Conservation (phyloP, 2,113 vertebrate genomes). For the Phylloscopus trochiloides region DNA sequence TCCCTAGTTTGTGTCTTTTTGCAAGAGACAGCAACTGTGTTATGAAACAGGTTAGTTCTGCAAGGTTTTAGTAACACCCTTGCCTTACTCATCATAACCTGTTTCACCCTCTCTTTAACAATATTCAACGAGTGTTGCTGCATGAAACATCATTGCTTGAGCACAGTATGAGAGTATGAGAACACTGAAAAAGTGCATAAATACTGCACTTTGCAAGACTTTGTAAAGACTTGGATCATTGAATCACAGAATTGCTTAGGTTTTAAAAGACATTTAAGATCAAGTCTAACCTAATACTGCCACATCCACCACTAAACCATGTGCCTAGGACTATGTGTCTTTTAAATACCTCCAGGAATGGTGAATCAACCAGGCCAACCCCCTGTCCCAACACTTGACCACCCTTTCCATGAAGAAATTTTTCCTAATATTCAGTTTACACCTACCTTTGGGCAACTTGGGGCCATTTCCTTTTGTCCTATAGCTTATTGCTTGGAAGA, state of each 20-base stretch:
- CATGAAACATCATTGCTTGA: not conserved
- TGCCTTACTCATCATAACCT: not conserved
- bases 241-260: not conserved
- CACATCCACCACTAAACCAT: accelerated
- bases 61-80: not conserved
- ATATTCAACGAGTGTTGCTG: not conserved
- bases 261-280: not conserved
- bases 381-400: not conserved
- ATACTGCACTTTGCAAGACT: not conserved
- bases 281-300: not conserved
- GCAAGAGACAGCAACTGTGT: not conserved
- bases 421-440: not conserved
- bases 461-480: not conserved
- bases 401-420: not conserved
- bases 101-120: not conserved
- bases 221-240: not conserved
- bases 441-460: not conserved
- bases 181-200: not conserved
- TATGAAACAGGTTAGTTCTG: not conserved
- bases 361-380: not conserved
- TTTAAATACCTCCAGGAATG: not conserved
- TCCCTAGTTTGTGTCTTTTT: not conserved
- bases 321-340: not conserved
- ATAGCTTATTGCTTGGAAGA: not conserved
- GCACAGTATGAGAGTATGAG: not conserved